Conservation (phyloP, 1,140 invertebrate species). For the Drosophila biarmipes region DNA sequence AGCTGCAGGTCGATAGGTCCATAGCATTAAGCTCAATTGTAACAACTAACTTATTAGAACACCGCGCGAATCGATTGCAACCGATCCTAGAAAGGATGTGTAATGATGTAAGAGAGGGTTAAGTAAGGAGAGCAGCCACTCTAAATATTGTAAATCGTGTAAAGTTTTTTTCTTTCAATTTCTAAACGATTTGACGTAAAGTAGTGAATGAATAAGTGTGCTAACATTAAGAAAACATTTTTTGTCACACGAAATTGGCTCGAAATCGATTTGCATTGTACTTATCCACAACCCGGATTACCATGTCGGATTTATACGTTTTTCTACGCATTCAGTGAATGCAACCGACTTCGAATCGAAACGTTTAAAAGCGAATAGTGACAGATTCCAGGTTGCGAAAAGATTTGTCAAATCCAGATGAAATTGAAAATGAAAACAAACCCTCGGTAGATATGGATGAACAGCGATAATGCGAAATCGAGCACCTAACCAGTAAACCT, state of each 20-base stretch:
- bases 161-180: not conserved
- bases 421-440: not conserved
- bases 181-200: not conserved
- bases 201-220: not conserved
- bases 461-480: not conserved
- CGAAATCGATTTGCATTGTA: not conserved
- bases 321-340: slow-evolving; percentile 37
- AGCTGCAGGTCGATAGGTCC: slow-evolving; percentile 24
- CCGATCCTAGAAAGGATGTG: not conserved
- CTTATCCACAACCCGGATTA: not conserved
- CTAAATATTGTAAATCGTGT: slow-evolving; percentile 5
- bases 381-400: not conserved
- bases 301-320: slow-evolving; percentile 3
- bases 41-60: slow-evolving; percentile 58
- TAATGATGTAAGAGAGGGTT: not conserved
- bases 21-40: slow-evolving; percentile 45
- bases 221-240: not conserved
- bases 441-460: not conserved
- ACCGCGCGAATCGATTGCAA: slow-evolving; percentile 9
- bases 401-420: not conserved
- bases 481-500: slow-evolving; percentile 4
- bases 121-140: slow-evolving; percentile 1
- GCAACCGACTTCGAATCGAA: slow-evolving; percentile 3
- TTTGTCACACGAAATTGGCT: not conserved
- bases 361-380: not conserved